Evolutionary conservation across 1,140 invertebrate species (phyloP).

Genomic region (Chionoecetes opilio): DNA sequence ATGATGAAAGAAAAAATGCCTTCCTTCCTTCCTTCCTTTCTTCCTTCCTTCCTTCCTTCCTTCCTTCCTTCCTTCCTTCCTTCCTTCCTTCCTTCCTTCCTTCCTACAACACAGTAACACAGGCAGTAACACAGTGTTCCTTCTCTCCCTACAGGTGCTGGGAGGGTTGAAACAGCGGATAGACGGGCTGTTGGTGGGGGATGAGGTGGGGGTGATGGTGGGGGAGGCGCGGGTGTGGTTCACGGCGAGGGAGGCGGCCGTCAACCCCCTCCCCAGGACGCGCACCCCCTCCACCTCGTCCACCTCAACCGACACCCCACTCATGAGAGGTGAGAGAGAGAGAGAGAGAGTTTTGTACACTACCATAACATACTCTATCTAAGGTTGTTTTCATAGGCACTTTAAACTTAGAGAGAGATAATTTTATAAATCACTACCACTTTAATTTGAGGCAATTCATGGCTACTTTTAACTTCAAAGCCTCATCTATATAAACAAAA

Average conservation of each 20-base stretch:
- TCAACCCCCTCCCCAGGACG: slow-evolving; percentile 52
- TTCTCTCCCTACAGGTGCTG: slow-evolving; percentile 72
- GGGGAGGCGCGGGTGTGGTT: slow-evolving; percentile 76
- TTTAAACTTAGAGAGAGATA: too few relatives aligned
- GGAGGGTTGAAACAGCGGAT: slow-evolving; percentile 79
- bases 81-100: slow-evolving; percentile 23
- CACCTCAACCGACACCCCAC: slow-evolving; percentile 59
- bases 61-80: slow-evolving; percentile 10
- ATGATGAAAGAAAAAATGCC: slow-evolving; percentile 90
- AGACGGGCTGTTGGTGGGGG: slow-evolving; percentile 62
- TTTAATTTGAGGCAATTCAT: too few relatives aligned
- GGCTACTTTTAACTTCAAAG: too few relatives aligned
- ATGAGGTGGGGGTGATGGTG: slow-evolving; percentile 63
- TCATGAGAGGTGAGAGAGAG: slow-evolving; percentile 54
- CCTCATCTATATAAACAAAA: too few relatives aligned
- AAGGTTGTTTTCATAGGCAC: too few relatives aligned
- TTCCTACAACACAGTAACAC: slow-evolving; percentile 86
- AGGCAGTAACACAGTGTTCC: slow-evolving; percentile 85
- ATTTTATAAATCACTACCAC: background rate
- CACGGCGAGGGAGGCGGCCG: slow-evolving; percentile 50
- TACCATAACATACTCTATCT: too few relatives aligned
- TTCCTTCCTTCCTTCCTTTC: slow-evolving; percentile 87
- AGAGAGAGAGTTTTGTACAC: too few relatives aligned
- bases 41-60: slow-evolving; percentile 7
- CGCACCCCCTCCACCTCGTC: slow-evolving; percentile 58